A percentile compares a stretch with the other conserved stretches of the same genome.
Evolutionary conservation across 2,113 vertebrate genomes (phyloP).

Genomic region (Miniopterus natalensis): DNA sequence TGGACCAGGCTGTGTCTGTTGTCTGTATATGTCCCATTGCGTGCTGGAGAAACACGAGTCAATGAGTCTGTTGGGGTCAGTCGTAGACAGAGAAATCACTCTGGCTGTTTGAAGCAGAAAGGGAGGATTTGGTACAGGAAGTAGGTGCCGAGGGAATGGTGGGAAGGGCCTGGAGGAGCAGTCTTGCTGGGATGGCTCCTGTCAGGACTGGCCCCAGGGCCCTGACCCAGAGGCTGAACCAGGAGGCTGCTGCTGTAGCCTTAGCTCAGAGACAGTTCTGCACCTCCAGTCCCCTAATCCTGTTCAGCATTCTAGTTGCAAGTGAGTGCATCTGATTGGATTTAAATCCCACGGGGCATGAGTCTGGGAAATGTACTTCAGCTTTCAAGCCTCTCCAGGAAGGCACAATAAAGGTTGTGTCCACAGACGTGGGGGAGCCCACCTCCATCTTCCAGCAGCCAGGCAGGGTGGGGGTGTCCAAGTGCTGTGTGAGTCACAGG

Average conservation of each 20-base stretch:
- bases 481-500: neutral
- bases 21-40: neutral
- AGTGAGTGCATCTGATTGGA: neutral
- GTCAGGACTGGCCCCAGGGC: neutral
- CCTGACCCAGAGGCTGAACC: neutral
- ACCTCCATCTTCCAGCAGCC: neutral
- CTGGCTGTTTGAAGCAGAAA: neutral
- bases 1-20: neutral
- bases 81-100: neutral
- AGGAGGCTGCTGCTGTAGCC: neutral
- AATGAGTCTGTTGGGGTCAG: rapidly evolving
- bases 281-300: rapidly evolving
- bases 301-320: neutral
- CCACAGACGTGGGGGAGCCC: rapidly evolving
- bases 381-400: neutral
- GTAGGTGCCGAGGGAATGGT: rapidly evolving
- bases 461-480: rapidly evolving
- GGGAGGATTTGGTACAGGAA: neutral
- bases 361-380: neutral
- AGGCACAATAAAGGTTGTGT: no score
- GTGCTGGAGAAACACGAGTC: neutral
- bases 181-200: rapidly evolving
- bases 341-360: neutral
- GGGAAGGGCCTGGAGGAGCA: neutral
- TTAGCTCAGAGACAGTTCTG: neutral